These are phyloP conservation scores for Ethmia dodecea DNA, from an alignment of 2,888 invertebrate species.

Conservation along the genomic window DNA sequence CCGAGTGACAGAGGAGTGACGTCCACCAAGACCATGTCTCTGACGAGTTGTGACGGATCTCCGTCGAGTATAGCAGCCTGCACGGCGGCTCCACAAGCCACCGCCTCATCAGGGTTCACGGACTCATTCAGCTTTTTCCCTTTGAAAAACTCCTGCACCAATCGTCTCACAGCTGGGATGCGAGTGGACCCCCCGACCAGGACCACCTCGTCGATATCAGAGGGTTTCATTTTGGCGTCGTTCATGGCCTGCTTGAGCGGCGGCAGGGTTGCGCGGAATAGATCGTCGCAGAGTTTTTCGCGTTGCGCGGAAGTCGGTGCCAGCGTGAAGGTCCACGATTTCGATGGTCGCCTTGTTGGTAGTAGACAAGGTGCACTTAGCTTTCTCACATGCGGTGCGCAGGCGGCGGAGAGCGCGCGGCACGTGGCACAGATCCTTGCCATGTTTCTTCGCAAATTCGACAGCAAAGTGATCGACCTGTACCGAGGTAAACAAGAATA, in stretches of 20 bases:
- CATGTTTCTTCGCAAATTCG: slow-evolving; percentile 81
- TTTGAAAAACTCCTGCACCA: slow-evolving; percentile 82
- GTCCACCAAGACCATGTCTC: slow-evolving; percentile 76
- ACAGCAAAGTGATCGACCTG: slow-evolving; percentile 76
- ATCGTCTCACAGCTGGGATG: slow-evolving; percentile 83
- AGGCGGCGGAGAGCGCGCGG: slow-evolving; percentile 80
- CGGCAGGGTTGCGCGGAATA: slow-evolving; percentile 81
- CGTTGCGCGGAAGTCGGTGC: slow-evolving; percentile 79
- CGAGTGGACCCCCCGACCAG: slow-evolving; percentile 87
- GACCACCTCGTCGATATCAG: slow-evolving; percentile 83
- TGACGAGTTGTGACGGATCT: slow-evolving; percentile 81
- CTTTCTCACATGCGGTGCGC: slow-evolving; percentile 83
- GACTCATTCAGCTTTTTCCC: slow-evolving; percentile 81
- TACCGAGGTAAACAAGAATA: too few relatives aligned
- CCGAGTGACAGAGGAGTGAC: slow-evolving; percentile 79
- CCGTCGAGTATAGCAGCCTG: slow-evolving; percentile 82
- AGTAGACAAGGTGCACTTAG: slow-evolving; percentile 83
- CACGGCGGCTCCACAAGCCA: slow-evolving; percentile 83
- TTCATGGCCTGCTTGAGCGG: slow-evolving; percentile 84
- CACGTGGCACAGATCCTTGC: slow-evolving; percentile 79
- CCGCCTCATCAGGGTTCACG: slow-evolving; percentile 86
- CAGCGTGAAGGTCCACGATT: slow-evolving; percentile 82
- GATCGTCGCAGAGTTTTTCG: slow-evolving; percentile 82
- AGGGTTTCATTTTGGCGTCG: slow-evolving; percentile 85
- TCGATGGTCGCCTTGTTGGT: slow-evolving; percentile 83